Base-by-base conservation (phyloP, 1,140 invertebrate genomes). In the Drosophila baimaii region DNA sequence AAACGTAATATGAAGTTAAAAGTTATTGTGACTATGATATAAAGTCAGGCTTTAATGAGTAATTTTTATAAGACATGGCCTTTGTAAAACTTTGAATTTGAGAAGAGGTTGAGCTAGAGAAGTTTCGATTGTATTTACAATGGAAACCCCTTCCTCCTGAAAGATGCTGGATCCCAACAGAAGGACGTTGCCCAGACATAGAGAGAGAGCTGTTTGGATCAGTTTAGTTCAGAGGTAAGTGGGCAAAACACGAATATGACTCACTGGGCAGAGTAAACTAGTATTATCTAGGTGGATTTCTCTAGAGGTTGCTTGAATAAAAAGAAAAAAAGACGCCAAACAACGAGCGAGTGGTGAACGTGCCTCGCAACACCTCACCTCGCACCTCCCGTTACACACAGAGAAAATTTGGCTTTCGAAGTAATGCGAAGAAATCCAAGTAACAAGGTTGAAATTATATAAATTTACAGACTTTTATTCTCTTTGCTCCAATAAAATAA, bases 251-350 rank as follows among this genome's bases (percentile, higher is more conserved):
- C 55, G 31, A 54, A 12, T 17, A 75, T 85, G 82, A 85, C 47
- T 86, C 82, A 84, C 63, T 77, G 58, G 55, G 55, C 73, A 43
- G 63, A 58, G 51, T 54, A 77, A 84, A 84, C 73, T 68, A 39
- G 62, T 81, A 77, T 80, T 71, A 82, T 51, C 68, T 81, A 52
- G 61, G 49, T 76, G 58, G 37, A 66, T 65, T 44, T 61, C 47
- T 71, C 46, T 76, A 46, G 61, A 77, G 54, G 57, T 80, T 80
- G 49, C 64, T 79, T 35, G 58, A 76, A 71, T 29, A 62, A 51
- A 51, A 70, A 41, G 65, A 59, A 51, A 75, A 46, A 77, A 21
- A 39, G 49, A 78, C 52, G 35, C 37, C 23, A 49, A 47, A 31
- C 51, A 29, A 43, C 41, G 4, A 9, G 13, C 31, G 19, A 54